Evolutionary conservation across 2,888 invertebrate genomes (phyloP).

Genomic region (Rhaphigaster nebulosa): DNA sequence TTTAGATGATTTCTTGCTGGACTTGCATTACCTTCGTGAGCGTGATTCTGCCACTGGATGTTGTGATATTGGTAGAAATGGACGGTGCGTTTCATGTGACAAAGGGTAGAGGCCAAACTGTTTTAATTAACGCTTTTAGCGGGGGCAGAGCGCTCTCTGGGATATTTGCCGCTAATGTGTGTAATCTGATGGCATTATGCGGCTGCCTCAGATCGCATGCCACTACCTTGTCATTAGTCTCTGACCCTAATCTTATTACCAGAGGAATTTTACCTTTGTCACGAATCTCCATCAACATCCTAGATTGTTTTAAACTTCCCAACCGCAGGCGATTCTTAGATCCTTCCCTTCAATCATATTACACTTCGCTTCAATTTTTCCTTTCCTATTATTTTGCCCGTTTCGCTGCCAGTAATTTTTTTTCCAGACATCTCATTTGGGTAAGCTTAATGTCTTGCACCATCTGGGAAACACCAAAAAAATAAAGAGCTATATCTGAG

Average conservation of each 20-base stretch:
- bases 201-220: constrained; percentile 24
- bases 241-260: constrained; percentile 58
- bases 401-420: not conserved
- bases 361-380: constrained; percentile 1
- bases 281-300: constrained; percentile 57
- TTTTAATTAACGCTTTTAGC: constrained; percentile 31
- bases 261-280: constrained; percentile 55
- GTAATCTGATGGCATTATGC: constrained; percentile 58
- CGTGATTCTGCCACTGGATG: not conserved
- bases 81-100: constrained; percentile 6
- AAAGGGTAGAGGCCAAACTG: not conserved
- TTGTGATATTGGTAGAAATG: constrained; percentile 11
- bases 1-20: not conserved
- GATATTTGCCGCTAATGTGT: constrained; percentile 4
- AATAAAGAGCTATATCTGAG: not conserved
- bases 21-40: not conserved
- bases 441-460: not conserved
- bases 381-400: constrained; percentile 21
- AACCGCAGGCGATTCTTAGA: constrained; percentile 52
- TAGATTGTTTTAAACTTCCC: constrained; percentile 60
- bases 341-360: constrained; percentile 39
- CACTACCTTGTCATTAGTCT: constrained; percentile 57
- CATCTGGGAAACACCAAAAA: not conserved
- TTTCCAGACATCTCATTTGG: not conserved
- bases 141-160: not conserved